Percentiles rank a stretch among this genome's conserved stretches.
Evolutionary conservation across 1,140 invertebrate genomes (phyloP).

Genomic region (Delia radicum): DNA sequence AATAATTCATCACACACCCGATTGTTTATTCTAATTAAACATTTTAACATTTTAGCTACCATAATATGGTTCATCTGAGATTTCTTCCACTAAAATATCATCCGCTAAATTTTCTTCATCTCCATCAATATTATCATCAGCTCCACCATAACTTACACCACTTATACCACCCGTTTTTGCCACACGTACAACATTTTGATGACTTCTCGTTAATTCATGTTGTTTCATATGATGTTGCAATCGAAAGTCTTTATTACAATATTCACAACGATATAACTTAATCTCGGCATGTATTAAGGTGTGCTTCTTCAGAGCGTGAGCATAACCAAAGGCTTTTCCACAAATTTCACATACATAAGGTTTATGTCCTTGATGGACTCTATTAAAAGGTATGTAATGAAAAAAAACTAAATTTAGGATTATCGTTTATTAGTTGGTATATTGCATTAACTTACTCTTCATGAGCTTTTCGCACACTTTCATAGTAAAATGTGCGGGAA

Average conservation of each 20-base stretch:
- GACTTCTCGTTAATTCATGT: slow-evolving; percentile 47
- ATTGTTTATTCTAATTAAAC: no score
- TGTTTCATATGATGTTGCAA: slow-evolving; percentile 52
- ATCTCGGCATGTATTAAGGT: slow-evolving; percentile 49
- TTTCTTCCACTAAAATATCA: background rate
- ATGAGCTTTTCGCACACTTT: slow-evolving; percentile 47
- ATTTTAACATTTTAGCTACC: background rate
- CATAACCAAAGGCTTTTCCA: slow-evolving; percentile 48
- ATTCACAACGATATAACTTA: slow-evolving; percentile 47
- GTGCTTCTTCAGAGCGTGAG: slow-evolving; percentile 48
- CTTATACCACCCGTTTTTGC: slow-evolving; percentile 30
- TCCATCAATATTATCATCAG: background rate
- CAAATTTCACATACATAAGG: slow-evolving; percentile 50
- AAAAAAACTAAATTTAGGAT: background rate
- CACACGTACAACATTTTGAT: slow-evolving; percentile 46
- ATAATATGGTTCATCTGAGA: background rate
- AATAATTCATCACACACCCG: no score
- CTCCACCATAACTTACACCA: background rate
- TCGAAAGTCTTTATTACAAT: slow-evolving; percentile 50
- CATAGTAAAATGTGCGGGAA: slow-evolving; percentile 50
- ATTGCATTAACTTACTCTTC: slow-evolving; percentile 43
- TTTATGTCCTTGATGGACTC: slow-evolving; percentile 49
- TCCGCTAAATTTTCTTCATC: background rate
- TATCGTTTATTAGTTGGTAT: background rate
- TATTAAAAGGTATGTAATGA: slow-evolving; percentile 24